phyloP scores from a whole-genome alignment of 2,113 vertebrate genomes.

The Dasyprocta punctata region DNA sequence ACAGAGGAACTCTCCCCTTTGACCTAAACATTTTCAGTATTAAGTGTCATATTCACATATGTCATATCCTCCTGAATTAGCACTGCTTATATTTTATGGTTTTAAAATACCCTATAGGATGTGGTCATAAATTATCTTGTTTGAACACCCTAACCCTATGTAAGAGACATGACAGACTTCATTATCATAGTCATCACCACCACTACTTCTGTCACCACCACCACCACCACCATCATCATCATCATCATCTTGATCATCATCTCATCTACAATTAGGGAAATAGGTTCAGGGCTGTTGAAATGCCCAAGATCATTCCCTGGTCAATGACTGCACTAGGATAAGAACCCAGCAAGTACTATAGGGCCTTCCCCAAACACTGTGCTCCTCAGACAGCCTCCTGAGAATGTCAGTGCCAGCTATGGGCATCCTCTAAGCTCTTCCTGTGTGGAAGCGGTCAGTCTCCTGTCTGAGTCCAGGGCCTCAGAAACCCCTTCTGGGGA shows the following conservation, averaged over 20 bases:
- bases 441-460: neutral
- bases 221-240: too few relatives aligned
- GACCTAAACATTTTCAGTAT: neutral
- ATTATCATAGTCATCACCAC: neutral
- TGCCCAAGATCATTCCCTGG: neutral
- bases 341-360: neutral
- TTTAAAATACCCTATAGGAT: constrained; percentile 30
- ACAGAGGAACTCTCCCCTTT: neutral
- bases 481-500: neutral
- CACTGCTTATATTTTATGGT: neutral
- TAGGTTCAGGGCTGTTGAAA: neutral
- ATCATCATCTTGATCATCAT: neutral
- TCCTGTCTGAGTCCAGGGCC: neutral
- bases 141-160: neutral
- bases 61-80: neutral
- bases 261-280: neutral
- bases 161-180: neutral
- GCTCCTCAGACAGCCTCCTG: neutral
- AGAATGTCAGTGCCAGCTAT: neutral
- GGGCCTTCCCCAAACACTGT: neutral
- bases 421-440: neutral
- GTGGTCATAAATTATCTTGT: neutral
- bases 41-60: neutral
- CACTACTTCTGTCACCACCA: neutral
- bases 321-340: neutral